These are phyloP conservation scores for Xyliphius kryptos DNA, from an alignment of 2,113 vertebrate species.

Conservation along the genomic window DNA sequence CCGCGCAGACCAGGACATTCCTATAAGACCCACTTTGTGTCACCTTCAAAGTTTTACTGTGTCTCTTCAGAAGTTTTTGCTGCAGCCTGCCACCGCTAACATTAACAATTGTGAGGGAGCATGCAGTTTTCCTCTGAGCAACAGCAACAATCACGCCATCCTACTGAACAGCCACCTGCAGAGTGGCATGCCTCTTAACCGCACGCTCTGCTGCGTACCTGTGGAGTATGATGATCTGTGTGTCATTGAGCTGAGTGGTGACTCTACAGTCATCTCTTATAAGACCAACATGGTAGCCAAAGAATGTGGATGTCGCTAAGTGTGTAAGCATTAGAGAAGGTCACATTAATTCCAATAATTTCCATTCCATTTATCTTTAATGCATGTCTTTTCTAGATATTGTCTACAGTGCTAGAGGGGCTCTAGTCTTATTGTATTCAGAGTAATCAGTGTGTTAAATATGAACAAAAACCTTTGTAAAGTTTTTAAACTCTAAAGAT, in stretches of 20 bases:
- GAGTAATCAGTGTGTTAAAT: too few relatives aligned
- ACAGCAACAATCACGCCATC: slow-evolving; percentile 74
- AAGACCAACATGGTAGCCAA: slow-evolving; percentile 81
- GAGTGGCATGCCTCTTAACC: slow-evolving; percentile 51
- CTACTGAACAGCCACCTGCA: slow-evolving; percentile 77
- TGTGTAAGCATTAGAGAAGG: neutral
- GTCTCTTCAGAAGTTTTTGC: slow-evolving; percentile 59
- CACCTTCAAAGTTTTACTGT: slow-evolving; percentile 73
- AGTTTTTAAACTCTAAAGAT: too few relatives aligned
- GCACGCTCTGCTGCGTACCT: slow-evolving; percentile 85
- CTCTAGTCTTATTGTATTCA: too few relatives aligned
- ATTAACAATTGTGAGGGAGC: slow-evolving; percentile 85
- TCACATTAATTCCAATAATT: too few relatives aligned
- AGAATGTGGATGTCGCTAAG: slow-evolving; percentile 80
- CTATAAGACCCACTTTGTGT: slow-evolving; percentile 51
- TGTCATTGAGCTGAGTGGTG: slow-evolving; percentile 64
- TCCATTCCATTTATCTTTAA: too few relatives aligned
- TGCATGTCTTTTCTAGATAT: too few relatives aligned
- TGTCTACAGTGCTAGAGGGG: too few relatives aligned
- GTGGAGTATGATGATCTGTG: slow-evolving; percentile 73
- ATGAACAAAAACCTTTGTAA: too few relatives aligned
- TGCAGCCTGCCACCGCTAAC: slow-evolving; percentile 64
- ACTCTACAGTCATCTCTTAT: slow-evolving; percentile 62
- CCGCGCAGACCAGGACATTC: slow-evolving; percentile 57
- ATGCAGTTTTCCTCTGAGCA: slow-evolving; percentile 70